Evolutionary conservation across 1,140 invertebrate species (phyloP).

Genomic region (Caenorhabditis brenneri): DNA sequence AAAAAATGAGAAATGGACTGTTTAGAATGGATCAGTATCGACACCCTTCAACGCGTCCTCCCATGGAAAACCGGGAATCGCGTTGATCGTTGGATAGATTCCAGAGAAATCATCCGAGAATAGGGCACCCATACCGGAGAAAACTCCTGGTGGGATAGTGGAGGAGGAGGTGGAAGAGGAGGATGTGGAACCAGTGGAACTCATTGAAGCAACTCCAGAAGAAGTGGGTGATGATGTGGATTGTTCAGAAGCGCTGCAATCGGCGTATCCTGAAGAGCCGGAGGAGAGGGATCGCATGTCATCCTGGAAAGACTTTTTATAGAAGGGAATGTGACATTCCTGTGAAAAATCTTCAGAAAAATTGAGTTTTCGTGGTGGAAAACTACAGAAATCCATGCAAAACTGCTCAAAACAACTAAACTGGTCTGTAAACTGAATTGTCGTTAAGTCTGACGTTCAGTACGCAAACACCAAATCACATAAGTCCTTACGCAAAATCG

Average conservation of each 20-base stretch:
- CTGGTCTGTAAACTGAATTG: no score
- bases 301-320: conserved; percentile 47
- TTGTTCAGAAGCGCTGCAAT: conserved; percentile 32
- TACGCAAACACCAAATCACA: no score
- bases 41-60: background rate
- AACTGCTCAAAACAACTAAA: no score
- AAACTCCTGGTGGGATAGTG: no score
- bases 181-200: background rate
- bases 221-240: conserved; percentile 4
- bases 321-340: no score
- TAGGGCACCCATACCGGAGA: background rate
- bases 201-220: background rate
- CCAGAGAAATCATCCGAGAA: background rate
- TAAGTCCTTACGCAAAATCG: no score
- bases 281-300: conserved; percentile 51
- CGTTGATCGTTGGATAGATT: background rate
- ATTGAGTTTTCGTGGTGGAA: no score
- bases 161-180: no score
- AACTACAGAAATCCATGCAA: background rate
- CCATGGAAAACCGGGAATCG: background rate
- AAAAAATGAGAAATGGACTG: background rate
- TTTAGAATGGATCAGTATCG: background rate
- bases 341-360: no score
- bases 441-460: no score
- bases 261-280: conserved; percentile 20